Percentiles rank a stretch among this genome's conserved stretches.
phyloP scores from a whole-genome alignment of 2,888 invertebrate genomes.

The Thecocarcelia acutangulata region DNA sequence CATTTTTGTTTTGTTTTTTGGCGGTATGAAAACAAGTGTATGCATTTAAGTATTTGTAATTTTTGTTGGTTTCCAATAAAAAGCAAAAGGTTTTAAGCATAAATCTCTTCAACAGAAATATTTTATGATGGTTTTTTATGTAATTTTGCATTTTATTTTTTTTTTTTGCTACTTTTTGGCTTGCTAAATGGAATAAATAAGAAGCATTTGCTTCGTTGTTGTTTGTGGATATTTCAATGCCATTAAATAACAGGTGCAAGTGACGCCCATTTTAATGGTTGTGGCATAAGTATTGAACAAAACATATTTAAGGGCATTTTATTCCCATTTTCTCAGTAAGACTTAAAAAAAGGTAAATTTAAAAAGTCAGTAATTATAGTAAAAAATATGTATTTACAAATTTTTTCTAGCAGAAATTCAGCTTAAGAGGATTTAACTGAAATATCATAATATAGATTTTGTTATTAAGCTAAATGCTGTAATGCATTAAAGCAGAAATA shows the following conservation, averaged over 20 bases:
- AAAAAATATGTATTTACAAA: no score
- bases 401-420: no score
- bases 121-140: slow-evolving; percentile 45
- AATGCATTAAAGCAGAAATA: no score
- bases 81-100: slow-evolving; percentile 58
- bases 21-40: neutral
- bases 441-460: no score
- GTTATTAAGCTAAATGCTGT: no score
- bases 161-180: no score
- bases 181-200: slow-evolving; percentile 21
- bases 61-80: slow-evolving; percentile 64
- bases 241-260: slow-evolving; percentile 57
- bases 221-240: neutral
- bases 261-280: slow-evolving; percentile 52
- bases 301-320: neutral
- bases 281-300: slow-evolving; percentile 18
- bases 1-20: neutral
- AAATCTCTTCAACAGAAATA: slow-evolving; percentile 57
- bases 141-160: neutral
- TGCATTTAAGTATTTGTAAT: slow-evolving; percentile 51
- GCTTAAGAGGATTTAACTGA: no score
- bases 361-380: no score
- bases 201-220: slow-evolving; percentile 25
- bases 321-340: no score
- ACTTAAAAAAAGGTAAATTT: no score